phyloP scores from a whole-genome alignment of 1,140 invertebrate genomes.

The Tetragonula clypearis region DNA sequence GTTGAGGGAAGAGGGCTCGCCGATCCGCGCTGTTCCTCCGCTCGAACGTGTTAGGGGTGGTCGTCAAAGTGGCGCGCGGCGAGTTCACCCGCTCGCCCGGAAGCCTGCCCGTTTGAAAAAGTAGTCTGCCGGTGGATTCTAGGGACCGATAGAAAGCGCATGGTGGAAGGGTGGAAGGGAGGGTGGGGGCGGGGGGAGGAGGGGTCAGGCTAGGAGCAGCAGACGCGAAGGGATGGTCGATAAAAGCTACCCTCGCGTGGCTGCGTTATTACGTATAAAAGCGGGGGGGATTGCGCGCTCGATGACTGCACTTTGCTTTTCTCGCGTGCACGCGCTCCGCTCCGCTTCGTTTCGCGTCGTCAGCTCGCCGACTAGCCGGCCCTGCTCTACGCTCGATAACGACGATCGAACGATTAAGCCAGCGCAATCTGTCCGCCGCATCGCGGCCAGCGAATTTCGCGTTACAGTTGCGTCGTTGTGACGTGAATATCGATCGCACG shows the following conservation, averaged over 20 bases:
- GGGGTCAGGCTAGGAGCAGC: conserved; percentile 45
- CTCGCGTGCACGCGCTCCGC: conserved; percentile 34
- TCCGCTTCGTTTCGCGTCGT: conserved; percentile 1
- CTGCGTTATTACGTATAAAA: conserved; percentile 69
- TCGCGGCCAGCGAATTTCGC: not conserved
- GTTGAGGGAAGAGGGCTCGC: conserved; percentile 4
- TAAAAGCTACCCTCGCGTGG: conserved; percentile 66
- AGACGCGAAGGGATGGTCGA: conserved; percentile 63
- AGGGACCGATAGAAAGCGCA: conserved; percentile 13
- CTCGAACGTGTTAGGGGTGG: conserved; percentile 44
- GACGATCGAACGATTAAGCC: conserved; percentile 59
- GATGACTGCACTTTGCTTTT: conserved; percentile 50
- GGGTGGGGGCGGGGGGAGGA: not conserved
- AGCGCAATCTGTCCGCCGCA: conserved; percentile 21
- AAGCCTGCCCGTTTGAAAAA: conserved; percentile 29
- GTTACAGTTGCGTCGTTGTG: conserved; percentile 31
- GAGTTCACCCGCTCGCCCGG: conserved; percentile 41
- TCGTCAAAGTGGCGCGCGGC: conserved; percentile 44
- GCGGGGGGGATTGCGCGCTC: conserved; percentile 58
- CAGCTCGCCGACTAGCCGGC: not conserved
- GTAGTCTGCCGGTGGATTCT: conserved; percentile 26
- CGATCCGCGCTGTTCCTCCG: conserved; percentile 25
- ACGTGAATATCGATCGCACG: conserved; percentile 38
- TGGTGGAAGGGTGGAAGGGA: not conserved
- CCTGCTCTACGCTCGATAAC: conserved; percentile 48